Base-by-base conservation (phyloP, 2,888 invertebrate genomes). In the Drosophila helvetica region DNA sequence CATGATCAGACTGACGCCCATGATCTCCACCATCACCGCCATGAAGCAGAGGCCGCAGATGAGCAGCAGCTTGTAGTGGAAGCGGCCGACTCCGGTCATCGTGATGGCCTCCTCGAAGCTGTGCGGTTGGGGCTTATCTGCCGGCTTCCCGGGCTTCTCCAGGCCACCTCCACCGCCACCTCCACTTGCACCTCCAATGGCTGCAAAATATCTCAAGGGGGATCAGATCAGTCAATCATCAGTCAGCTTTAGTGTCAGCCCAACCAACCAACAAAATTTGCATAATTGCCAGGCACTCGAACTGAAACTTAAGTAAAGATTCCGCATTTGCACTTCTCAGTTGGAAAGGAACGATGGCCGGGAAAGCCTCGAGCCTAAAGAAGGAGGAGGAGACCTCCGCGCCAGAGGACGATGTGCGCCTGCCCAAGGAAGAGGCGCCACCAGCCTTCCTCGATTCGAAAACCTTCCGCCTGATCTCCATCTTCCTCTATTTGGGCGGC, bases 11-110 rank as follows among this genome's bases (percentile, higher is more conserved):
- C 95, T 94, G 72, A 95, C 93, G 15, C 94, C 93, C 90, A 95
- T 92, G 7, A 94, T 94, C 92, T 95, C 95, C 90, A 95, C 93
- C 90, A 95, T 95, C 73, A 95, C 94, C 4, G 94, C 93, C 94
- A 95, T 94, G 15, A 95, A 92, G 71, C 94, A 94, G 1, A 94
- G 85, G 0, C 95, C 95, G 19, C 94, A 93, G 67, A 94, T 93
- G 58, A 95, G 78, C 89, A 95, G 92, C 53, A 95, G 92, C 19
- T 93, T 89, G 43, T 94, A 90, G 86, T 95, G 95, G 92, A 94
- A 95, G 15, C 91, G 87, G 0, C 95, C 95, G 79, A 94, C 93
- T 48, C 94, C 94, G 93, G 92, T 62, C 65, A 91, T 33, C 4
- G 80, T 74, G 19, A 90, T 78, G 38, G 91, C 91, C 72, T 92